These are phyloP conservation scores for Salminus brasiliensis DNA, from an alignment of 2,113 vertebrate genomes.

Conservation along the genomic window DNA sequence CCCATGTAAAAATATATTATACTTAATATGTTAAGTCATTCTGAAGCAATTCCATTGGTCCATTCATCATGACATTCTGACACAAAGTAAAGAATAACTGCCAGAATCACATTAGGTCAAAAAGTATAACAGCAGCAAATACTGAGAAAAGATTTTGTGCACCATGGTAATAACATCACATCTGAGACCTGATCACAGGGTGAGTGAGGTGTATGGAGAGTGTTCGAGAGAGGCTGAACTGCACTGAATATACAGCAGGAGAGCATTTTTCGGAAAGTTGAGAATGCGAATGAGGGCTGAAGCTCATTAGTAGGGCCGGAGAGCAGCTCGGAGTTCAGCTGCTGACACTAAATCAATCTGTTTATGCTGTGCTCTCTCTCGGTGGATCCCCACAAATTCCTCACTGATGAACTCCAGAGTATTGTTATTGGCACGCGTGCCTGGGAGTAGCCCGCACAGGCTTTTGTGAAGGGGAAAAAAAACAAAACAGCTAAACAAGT, in stretches of 20 bases:
- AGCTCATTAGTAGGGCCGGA: conserved; percentile 58
- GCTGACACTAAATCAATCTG: conserved; percentile 60
- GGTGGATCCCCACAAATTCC: conserved; percentile 43
- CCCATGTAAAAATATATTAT: too few species aligned
- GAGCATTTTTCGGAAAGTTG: conserved; percentile 54
- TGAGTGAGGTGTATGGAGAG: background rate
- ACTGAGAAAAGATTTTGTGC: too few species aligned
- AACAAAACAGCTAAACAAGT: conserved; percentile 26
- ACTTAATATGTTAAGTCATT: too few species aligned
- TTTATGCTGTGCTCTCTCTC: conserved; percentile 37
- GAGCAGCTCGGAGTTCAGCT: conserved; percentile 56
- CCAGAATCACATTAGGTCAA: too few species aligned
- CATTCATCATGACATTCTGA: too few species aligned
- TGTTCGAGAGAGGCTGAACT: conserved; percentile 17
- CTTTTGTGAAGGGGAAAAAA: conserved; percentile 14
- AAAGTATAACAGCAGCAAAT: too few species aligned
- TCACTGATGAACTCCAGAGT: conserved; percentile 40
- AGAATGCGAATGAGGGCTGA: conserved; percentile 61
- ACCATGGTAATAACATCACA: too few species aligned
- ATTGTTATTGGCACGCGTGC: conserved; percentile 32
- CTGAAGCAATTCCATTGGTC: too few species aligned
- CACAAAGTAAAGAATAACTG: too few species aligned
- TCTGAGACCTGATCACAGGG: background rate
- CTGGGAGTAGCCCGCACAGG: background rate
- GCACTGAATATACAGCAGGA: conserved; percentile 29